These are phyloP conservation scores for Glaucidium brasilianum DNA, from an alignment of 2,113 vertebrate species.

Conservation along the genomic window DNA sequence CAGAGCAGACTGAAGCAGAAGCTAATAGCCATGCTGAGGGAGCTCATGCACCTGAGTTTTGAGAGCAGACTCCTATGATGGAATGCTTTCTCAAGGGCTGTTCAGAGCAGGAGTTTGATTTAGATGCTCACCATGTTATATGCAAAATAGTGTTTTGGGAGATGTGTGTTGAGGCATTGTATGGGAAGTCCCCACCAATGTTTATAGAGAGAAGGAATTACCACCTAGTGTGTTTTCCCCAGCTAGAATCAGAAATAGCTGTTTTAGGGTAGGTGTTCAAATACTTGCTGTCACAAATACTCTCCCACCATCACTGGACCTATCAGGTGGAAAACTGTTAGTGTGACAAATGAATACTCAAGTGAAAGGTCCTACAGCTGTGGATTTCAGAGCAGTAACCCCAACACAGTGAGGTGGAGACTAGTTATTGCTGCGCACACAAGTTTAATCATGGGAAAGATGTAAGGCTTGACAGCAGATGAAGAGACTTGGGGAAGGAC, in stretches of 20 bases:
- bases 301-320: background rate
- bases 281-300: background rate
- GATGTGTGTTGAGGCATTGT: background rate
- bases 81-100: background rate
- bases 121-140: background rate
- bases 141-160: background rate
- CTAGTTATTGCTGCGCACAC: background rate
- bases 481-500: background rate
- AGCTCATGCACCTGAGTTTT: background rate
- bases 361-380: background rate
- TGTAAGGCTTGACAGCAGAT: accelerated
- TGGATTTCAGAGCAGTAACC: background rate
- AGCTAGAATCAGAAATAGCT: background rate
- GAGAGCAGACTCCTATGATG: accelerated
- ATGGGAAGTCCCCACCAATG: background rate
- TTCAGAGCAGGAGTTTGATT: background rate
- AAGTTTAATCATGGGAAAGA: background rate
- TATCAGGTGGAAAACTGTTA: background rate
- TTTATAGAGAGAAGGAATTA: background rate
- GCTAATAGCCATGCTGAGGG: background rate
- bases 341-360: background rate
- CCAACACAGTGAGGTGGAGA: background rate
- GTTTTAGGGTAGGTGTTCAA: background rate
- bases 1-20: background rate
- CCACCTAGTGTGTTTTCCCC: background rate